Evolutionary conservation across 2,888 invertebrate species (phyloP).

Genomic region (Cheilosia pagana): DNA sequence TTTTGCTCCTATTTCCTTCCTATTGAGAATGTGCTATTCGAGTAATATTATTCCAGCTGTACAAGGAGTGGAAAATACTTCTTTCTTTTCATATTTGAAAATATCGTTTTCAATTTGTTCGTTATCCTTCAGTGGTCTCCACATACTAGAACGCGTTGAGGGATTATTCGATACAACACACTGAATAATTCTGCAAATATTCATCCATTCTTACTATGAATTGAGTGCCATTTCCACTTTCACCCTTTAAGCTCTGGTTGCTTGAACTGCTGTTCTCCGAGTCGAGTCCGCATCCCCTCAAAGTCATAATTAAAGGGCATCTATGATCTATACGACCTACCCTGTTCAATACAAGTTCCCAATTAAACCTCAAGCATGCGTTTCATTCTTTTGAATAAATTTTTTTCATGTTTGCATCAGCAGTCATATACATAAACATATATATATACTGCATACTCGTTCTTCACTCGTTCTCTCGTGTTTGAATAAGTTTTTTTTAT

Average conservation of each 20-base stretch:
- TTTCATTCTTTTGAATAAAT: conserved; percentile 17
- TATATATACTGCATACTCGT: background rate
- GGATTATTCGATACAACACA: too few species aligned
- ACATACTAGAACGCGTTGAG: too few species aligned
- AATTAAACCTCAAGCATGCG: background rate
- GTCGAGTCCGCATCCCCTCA: background rate
- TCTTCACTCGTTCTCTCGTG: background rate
- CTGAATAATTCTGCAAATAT: too few species aligned
- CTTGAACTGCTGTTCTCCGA: background rate
- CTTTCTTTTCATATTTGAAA: too few species aligned
- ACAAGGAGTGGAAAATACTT: too few species aligned
- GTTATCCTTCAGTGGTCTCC: too few species aligned
- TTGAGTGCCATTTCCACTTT: background rate
- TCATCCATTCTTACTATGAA: too few species aligned
- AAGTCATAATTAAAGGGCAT: conserved; percentile 12
- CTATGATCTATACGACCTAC: background rate
- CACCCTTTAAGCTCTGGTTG: background rate
- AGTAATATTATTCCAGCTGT: too few species aligned
- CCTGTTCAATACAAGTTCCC: conserved; percentile 8
- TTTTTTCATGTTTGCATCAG: background rate
- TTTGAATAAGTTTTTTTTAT: background rate
- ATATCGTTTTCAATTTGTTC: too few species aligned
- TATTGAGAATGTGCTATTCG: too few species aligned
- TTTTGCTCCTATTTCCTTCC: too few species aligned
- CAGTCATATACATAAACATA: background rate